A percentile compares a stretch with the other conserved stretches of the same genome.
Conservation (phyloP, 2,797 vertebrate genomes). For the Gymnothorax javanicus region DNA sequence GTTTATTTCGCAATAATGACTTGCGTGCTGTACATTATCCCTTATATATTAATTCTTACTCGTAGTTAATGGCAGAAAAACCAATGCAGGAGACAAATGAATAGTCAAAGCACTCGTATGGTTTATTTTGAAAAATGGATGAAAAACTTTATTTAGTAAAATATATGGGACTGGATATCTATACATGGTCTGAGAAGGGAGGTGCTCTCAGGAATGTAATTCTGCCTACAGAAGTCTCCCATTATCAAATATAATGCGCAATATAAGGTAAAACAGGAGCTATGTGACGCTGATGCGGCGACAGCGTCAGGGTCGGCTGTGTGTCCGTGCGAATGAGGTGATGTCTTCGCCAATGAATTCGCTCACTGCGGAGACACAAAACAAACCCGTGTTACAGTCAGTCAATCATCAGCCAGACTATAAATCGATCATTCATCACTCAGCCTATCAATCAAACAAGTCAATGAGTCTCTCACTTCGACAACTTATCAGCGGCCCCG, state of each 20-base stretch:
- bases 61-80: not conserved
- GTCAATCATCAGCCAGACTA: not conserved
- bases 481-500: not conserved
- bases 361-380: constrained; percentile 73
- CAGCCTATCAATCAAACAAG: not conserved
- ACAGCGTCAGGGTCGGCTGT: constrained; percentile 71
- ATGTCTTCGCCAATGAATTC: constrained; percentile 92
- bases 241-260: constrained; percentile 24
- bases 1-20: too few species aligned
- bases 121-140: constrained; percentile 76
- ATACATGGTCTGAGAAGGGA: constrained; percentile 64
- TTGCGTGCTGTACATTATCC: too few species aligned
- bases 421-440: not conserved
- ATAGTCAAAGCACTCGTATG: constrained; percentile 59
- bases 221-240: not conserved
- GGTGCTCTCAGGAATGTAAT: constrained; percentile 37
- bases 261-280: constrained; percentile 53
- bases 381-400: constrained; percentile 6
- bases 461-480: not conserved
- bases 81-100: constrained; percentile 32
- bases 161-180: constrained; percentile 61
- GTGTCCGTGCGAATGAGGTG: constrained; percentile 75
- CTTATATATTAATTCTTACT: too few species aligned
- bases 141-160: constrained; percentile 65
- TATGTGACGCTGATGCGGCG: constrained; percentile 48